Evolutionary conservation across 2,888 invertebrate species (phyloP).

Genomic region (Cephalotes varians): DNA sequence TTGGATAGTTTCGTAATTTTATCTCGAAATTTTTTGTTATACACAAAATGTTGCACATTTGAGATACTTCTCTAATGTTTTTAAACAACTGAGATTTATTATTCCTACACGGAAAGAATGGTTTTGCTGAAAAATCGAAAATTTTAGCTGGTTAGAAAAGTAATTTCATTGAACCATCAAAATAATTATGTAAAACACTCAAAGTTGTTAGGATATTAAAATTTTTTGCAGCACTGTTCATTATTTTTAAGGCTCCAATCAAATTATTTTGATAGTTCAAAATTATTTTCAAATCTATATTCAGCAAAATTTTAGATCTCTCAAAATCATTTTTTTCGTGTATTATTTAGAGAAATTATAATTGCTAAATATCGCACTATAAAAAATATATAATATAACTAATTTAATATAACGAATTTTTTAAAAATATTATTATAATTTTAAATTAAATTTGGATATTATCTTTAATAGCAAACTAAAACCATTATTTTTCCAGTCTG

Average conservation of each 20-base stretch:
- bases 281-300: too few relatives aligned
- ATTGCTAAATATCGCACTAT: background rate
- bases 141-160: too few relatives aligned
- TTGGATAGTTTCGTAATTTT: background rate
- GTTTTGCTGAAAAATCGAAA: too few relatives aligned
- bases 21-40: background rate
- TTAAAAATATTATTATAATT: constrained; percentile 68
- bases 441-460: constrained; percentile 67
- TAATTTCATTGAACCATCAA: too few relatives aligned
- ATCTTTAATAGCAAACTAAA: constrained; percentile 44
- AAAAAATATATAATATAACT: background rate
- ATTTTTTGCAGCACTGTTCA: too few relatives aligned
- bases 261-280: too few relatives aligned
- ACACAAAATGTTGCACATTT: background rate
- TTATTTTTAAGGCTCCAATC: too few relatives aligned
- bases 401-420: background rate
- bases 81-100: background rate
- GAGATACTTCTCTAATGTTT: background rate
- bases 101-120: too few relatives aligned
- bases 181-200: too few relatives aligned
- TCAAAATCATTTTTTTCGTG: too few relatives aligned
- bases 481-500: background rate
- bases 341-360: background rate
- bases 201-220: too few relatives aligned
- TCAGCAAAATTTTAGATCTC: too few relatives aligned